Percentiles rank a stretch among this genome's conserved stretches.
Conservation (phyloP, 1,140 invertebrate species). For the Laupala kohalensis region DNA sequence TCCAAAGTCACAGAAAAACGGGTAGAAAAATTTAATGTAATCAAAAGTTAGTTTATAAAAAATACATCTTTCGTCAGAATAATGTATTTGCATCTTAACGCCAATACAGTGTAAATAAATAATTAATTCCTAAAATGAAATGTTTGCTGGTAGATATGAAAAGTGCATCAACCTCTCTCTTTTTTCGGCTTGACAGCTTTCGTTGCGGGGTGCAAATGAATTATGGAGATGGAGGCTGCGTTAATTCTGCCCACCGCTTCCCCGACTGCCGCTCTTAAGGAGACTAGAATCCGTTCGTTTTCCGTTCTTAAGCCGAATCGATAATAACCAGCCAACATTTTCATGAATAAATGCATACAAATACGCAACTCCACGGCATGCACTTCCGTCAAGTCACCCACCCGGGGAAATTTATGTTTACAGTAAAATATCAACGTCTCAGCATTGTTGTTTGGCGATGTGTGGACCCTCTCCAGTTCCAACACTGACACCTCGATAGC, state of each 20-base stretch:
- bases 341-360: background rate
- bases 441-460: background rate
- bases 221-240: background rate
- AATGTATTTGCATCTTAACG: too few species aligned
- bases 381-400: background rate
- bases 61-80: too few species aligned
- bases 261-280: background rate
- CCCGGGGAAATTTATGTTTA: background rate
- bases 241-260: background rate
- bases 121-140: too few species aligned
- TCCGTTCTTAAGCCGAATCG: background rate
- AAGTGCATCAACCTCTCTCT: too few species aligned
- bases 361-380: background rate
- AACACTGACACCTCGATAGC: too few species aligned
- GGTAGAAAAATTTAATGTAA: too few species aligned
- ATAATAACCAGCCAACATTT: background rate
- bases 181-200: too few species aligned
- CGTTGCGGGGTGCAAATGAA: background rate
- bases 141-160: too few species aligned
- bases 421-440: background rate
- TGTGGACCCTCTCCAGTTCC: background rate
- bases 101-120: too few species aligned
- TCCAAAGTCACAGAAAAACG: too few species aligned
- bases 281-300: background rate
- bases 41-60: too few species aligned